phyloP scores from a whole-genome alignment of 2,113 vertebrate genomes.

The Delphinapterus leucas region DNA sequence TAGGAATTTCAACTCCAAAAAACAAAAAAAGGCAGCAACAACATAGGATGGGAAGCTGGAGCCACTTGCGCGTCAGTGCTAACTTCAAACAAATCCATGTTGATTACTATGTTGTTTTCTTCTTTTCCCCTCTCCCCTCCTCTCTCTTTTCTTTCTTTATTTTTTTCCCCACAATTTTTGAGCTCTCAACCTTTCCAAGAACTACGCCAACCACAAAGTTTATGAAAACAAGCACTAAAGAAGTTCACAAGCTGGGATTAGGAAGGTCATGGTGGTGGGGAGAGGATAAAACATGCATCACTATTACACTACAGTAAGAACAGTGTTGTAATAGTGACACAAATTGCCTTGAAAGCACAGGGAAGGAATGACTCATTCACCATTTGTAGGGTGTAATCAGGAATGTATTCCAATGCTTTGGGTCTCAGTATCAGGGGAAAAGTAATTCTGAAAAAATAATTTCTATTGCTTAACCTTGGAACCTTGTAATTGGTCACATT shows the following conservation, averaged over 20 bases:
- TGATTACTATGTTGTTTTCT: background rate
- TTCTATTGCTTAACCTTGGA: background rate
- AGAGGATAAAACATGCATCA: accelerated
- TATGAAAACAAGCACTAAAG: background rate
- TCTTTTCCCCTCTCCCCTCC: too few relatives aligned
- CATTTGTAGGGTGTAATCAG: background rate
- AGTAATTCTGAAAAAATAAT: background rate
- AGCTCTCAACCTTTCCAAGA: background rate
- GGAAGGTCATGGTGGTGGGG: background rate
- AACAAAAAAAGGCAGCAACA: background rate
- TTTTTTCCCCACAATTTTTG: background rate
- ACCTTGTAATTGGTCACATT: background rate
- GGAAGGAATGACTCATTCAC: background rate
- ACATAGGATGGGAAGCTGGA: background rate
- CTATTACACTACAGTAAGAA: accelerated
- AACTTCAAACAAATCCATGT: background rate
- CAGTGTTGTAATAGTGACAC: background rate
- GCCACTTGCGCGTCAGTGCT: accelerated
- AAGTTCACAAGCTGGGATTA: background rate
- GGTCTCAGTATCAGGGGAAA: background rate
- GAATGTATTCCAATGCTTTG: background rate
- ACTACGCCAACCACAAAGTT: too few relatives aligned
- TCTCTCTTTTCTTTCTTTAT: background rate
- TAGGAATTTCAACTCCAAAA: background rate
- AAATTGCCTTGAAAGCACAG: background rate